Evolutionary conservation across 2,797 vertebrate species (phyloP), one percentile per base, ranked within the genome.

Genomic region (Okamejei kenojei): DNA sequence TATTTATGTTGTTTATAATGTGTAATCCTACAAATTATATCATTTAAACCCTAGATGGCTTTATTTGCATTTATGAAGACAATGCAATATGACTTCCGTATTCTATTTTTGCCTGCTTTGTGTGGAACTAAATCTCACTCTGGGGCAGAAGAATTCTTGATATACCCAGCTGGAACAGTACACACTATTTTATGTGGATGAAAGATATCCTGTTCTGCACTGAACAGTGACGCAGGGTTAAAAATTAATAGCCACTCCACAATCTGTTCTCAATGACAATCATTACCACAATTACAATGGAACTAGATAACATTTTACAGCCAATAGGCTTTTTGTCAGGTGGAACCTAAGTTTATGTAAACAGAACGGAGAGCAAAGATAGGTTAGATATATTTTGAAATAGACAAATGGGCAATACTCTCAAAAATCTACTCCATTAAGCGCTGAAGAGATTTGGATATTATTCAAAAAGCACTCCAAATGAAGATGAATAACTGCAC

Each of bases 31-130:
- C 17, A 23, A 32, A 35, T 78, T 78, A 35, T 78, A 68, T n/a
- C 61, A 65, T n/a, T 88, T n/a, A 65, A 88, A 19, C n/a, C 84
- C n/a, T 88, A 63, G 63, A 35, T 88, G 61, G 61, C 61, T 88
- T 21, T 88, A 88, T 68, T 45, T 68, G 63, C 21, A 68, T 17
- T 7, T 21, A 35, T 68, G 84, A 68, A 88, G n/a, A 9, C 63
- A 32, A 8, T 88, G 15, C n/a, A 88, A 35, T 9, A 35, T 19
- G 32, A 32, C 77, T 35, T 17, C 77, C 0, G n/a, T 35, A 21
- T 19, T 63, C 65, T 68, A 35, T 23, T 88, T 88, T 65, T n/a
- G 58, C 32, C 17, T 17, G 61, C n/a, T 88, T 88, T 68, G 32
- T 65, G 61, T 32, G 84, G 7, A 88, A 88, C 15, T 65, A n/a